Percentiles rank a stretch among this genome's conserved stretches.
These are phyloP conservation scores for Decapterus maruadsi DNA, from an alignment of 2,797 vertebrate genomes.

Conservation along the genomic window DNA sequence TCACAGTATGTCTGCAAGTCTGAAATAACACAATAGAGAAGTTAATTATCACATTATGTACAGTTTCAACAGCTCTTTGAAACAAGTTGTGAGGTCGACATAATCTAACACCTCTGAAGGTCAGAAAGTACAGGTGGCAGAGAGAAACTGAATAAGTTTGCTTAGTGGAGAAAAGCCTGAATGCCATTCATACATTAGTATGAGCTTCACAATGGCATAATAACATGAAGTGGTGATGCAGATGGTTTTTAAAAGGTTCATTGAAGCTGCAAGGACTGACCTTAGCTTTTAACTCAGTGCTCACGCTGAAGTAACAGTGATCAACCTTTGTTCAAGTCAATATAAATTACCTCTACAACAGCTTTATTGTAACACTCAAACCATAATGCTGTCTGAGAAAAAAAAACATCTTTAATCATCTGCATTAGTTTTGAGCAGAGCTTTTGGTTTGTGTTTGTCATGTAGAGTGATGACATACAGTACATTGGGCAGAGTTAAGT, in stretches of 20 bases:
- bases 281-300: slow-evolving; percentile 1
- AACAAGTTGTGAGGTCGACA: not conserved
- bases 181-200: slow-evolving; percentile 6
- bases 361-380: slow-evolving; percentile 1
- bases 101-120: not conserved
- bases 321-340: not conserved
- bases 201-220: not conserved
- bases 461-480: not conserved
- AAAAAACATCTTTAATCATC: not conserved
- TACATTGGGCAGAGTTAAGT: no score
- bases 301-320: not conserved
- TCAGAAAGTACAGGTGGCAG: not conserved
- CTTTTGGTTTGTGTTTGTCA: not conserved
- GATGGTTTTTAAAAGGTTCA: slow-evolving; percentile 10
- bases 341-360: not conserved
- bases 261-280: not conserved
- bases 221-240: not conserved
- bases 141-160: not conserved
- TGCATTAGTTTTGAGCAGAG: not conserved
- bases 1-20: not conserved
- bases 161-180: slow-evolving; percentile 15
- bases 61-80: not conserved
- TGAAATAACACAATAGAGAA: not conserved
- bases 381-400: not conserved
- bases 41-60: not conserved